Percentiles rank a stretch among this genome's conserved stretches.
phyloP scores from a whole-genome alignment of 2,113 vertebrate species.

The Datnioides undecimradiatus region DNA sequence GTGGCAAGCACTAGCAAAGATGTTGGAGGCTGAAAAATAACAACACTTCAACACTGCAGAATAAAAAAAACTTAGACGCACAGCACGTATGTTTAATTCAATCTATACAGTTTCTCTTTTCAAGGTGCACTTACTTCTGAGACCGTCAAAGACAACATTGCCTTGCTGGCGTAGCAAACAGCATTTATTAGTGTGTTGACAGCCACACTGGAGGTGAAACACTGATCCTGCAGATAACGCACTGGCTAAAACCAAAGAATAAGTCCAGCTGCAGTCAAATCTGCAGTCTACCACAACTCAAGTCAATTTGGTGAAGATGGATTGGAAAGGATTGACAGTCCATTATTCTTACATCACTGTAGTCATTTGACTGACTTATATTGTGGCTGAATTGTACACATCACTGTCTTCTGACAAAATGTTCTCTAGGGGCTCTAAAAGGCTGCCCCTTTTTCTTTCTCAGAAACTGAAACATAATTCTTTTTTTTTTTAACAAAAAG shows the following conservation, averaged over 20 bases:
- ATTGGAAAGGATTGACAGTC: not conserved
- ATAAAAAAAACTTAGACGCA: not conserved
- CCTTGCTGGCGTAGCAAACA: constrained; percentile 10
- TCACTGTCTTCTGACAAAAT: constrained; percentile 40
- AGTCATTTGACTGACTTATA: constrained; percentile 40
- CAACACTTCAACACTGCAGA: not conserved
- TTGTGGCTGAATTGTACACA: constrained; percentile 20
- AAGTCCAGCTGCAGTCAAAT: constrained; percentile 20
- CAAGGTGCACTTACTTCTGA: constrained; percentile 12
- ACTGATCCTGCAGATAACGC: constrained; percentile 2
- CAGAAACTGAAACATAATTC: not conserved
- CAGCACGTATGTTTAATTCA: constrained; percentile 5
- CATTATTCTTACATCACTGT: constrained; percentile 16
- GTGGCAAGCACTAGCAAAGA: not conserved
- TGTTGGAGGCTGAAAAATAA: not conserved
- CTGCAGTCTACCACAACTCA: not conserved
- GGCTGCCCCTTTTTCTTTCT: constrained; percentile 4
- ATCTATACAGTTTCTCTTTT: constrained; percentile 12
- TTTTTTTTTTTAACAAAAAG: constrained; percentile 17
- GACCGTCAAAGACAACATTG: constrained; percentile 1
- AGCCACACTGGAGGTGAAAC: constrained; percentile 8
- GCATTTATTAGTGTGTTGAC: constrained; percentile 21
- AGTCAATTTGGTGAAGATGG: constrained; percentile 4
- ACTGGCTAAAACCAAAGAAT: not conserved
- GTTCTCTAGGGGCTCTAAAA: constrained; percentile 18